These are phyloP conservation scores for Trissolcus basalis DNA, from an alignment of 1,140 invertebrate species.

Conservation along the genomic window DNA sequence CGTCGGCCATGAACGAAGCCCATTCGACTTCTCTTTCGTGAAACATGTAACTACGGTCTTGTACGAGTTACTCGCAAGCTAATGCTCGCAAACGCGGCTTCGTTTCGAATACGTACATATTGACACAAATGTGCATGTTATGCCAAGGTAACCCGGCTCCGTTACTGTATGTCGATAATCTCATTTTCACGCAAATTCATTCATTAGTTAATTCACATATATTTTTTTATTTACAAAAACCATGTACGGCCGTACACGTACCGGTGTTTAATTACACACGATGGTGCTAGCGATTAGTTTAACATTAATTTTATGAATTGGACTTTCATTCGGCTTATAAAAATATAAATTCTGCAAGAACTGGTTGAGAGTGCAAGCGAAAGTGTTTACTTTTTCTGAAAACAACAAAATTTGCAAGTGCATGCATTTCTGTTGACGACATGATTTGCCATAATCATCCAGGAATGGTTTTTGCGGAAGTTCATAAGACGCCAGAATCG, in stretches of 20 bases:
- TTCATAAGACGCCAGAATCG: constrained; percentile 50
- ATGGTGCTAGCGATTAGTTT: background rate
- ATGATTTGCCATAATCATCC: constrained; percentile 50
- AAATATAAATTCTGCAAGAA: too few relatives aligned
- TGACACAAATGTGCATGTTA: constrained; percentile 53
- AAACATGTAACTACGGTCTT: constrained; percentile 51
- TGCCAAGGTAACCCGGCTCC: constrained; percentile 21
- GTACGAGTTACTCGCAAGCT: constrained; percentile 47
- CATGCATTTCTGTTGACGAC: too few relatives aligned
- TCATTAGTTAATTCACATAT: background rate
- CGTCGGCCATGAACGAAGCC: constrained; percentile 65
- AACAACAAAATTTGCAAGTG: too few relatives aligned
- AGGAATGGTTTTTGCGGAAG: constrained; percentile 56
- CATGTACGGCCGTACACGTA: too few relatives aligned
- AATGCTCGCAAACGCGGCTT: constrained; percentile 47
- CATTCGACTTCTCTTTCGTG: constrained; percentile 48
- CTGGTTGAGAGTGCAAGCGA: too few relatives aligned
- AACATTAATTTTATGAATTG: background rate
- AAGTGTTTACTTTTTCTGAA: too few relatives aligned
- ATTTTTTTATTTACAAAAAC: too few relatives aligned
- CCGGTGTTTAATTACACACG: too few relatives aligned
- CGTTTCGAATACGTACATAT: constrained; percentile 51
- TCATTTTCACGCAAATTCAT: constrained; percentile 40
- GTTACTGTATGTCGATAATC: constrained; percentile 28
- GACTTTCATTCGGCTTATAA: too few relatives aligned